Percentiles rank a stretch among this genome's conserved stretches.
Conservation (phyloP, 2,797 vertebrate genomes). For the Xyrichtys novacula region DNA sequence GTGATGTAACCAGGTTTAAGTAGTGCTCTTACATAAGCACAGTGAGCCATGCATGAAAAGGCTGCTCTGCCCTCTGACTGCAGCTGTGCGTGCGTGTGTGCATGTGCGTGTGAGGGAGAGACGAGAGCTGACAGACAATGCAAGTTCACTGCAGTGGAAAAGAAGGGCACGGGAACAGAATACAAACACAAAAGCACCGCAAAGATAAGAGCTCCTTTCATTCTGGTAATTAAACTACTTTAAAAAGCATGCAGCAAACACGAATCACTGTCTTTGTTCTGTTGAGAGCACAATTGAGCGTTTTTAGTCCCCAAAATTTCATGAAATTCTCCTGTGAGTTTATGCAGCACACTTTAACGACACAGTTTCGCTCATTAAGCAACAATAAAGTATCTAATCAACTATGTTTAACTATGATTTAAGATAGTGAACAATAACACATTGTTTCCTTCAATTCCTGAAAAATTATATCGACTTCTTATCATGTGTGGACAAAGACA, state of each 20-base stretch:
- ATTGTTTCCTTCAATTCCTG: not conserved
- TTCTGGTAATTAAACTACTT: slow-evolving; percentile 50
- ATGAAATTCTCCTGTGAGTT: slow-evolving; percentile 8
- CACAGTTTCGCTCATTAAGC: slow-evolving; percentile 9
- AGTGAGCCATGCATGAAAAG: slow-evolving; percentile 80
- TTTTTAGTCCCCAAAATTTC: slow-evolving; percentile 29
- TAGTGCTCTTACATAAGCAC: slow-evolving; percentile 82
- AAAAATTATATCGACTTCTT: not conserved
- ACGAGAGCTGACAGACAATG: slow-evolving; percentile 66
- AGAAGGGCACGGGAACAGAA: slow-evolving; percentile 52
- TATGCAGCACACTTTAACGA: slow-evolving; percentile 20
- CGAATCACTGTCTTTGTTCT: slow-evolving; percentile 23
- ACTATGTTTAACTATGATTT: too few species aligned
- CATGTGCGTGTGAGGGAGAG: slow-evolving; percentile 32
- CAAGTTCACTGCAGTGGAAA: slow-evolving; percentile 64
- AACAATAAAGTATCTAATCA: too few species aligned
- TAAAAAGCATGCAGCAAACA: slow-evolving; percentile 28
- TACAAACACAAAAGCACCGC: slow-evolving; percentile 48
- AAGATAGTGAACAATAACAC: not conserved
- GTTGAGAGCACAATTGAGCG: slow-evolving; percentile 30
- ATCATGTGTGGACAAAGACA: not conserved
- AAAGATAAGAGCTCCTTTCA: slow-evolving; percentile 50
- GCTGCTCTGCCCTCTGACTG: slow-evolving; percentile 75
- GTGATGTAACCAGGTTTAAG: slow-evolving; percentile 83
- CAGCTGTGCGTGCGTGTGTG: slow-evolving; percentile 48